Evolutionary conservation across 2,888 invertebrate genomes (phyloP).

Genomic region (Xestobium rufovillosum): DNA sequence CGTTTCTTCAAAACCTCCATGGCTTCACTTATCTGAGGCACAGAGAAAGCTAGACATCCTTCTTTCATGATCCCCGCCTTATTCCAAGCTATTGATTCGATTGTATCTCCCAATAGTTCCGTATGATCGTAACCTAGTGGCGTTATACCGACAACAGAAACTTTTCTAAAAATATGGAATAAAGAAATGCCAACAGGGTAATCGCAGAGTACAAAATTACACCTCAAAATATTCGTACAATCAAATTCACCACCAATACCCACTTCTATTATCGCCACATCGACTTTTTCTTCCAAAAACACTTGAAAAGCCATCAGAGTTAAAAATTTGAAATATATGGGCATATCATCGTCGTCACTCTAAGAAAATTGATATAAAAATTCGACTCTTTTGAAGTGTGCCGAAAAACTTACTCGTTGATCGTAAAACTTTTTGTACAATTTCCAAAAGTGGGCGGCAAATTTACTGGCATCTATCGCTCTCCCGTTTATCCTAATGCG

Average conservation of each 20-base stretch:
- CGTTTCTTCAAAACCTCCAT: slow-evolving; percentile 58
- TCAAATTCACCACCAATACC: slow-evolving; percentile 95
- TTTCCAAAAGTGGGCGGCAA: slow-evolving; percentile 74
- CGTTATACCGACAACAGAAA: slow-evolving; percentile 82
- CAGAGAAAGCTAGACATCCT: slow-evolving; percentile 63
- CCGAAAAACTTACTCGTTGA: too few species aligned
- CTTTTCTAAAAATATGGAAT: slow-evolving; percentile 50
- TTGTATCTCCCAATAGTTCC: slow-evolving; percentile 66
- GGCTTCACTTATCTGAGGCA: slow-evolving; percentile 55
- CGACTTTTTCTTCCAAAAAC: slow-evolving; percentile 77
- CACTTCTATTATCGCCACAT: slow-evolving; percentile 92
- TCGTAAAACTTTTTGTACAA: too few species aligned
- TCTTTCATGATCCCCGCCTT: slow-evolving; percentile 94
- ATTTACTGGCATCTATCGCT: slow-evolving; percentile 65
- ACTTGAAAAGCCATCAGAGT: slow-evolving; percentile 86
- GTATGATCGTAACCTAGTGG: slow-evolving; percentile 90
- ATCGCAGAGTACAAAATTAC: slow-evolving; percentile 14
- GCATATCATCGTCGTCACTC: slow-evolving; percentile 65
- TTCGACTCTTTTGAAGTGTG: not conserved
- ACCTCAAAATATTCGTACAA: slow-evolving; percentile 87
- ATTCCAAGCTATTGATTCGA: slow-evolving; percentile 86
- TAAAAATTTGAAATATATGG: slow-evolving; percentile 89
- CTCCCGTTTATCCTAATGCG: slow-evolving; percentile 81
- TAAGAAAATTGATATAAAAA: slow-evolving; percentile 32
- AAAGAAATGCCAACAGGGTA: not conserved